These are phyloP conservation scores for Corythornis cristatus DNA, from an alignment of 2,113 vertebrate genomes.

Conservation along the genomic window DNA sequence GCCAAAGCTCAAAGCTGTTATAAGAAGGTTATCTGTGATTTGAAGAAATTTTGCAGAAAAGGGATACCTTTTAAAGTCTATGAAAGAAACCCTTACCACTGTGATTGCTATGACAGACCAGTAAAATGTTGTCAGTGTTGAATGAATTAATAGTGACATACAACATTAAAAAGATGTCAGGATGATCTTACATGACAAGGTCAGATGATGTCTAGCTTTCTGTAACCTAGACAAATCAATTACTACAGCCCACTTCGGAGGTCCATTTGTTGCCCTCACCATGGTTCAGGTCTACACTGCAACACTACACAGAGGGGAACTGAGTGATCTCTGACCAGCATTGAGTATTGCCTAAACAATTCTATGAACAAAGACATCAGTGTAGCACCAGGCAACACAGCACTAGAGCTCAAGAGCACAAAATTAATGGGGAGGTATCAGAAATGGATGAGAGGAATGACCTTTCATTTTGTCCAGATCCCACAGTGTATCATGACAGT, in stretches of 20 bases:
- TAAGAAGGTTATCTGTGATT: background rate
- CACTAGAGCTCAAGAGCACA: background rate
- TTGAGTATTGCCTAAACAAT: background rate
- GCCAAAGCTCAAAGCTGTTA: background rate
- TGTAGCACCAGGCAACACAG: background rate
- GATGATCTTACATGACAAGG: background rate
- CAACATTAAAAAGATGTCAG: background rate
- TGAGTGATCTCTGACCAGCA: fast-evolving
- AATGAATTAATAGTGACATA: background rate
- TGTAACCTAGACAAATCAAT: constrained; percentile 4
- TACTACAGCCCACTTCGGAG: background rate
- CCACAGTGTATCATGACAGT: background rate
- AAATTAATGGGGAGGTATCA: background rate
- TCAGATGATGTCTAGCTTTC: background rate
- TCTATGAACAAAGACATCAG: background rate
- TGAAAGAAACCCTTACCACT: background rate
- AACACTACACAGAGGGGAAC: fast-evolving
- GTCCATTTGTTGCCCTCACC: background rate
- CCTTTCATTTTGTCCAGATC: background rate
- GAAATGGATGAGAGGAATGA: background rate
- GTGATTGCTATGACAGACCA: background rate
- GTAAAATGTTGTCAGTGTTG: background rate
- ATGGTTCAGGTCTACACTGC: background rate
- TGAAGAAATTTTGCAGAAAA: background rate
- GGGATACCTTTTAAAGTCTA: background rate